Conservation (phyloP, 2,113 vertebrate species). For the Pitta sordida region DNA sequence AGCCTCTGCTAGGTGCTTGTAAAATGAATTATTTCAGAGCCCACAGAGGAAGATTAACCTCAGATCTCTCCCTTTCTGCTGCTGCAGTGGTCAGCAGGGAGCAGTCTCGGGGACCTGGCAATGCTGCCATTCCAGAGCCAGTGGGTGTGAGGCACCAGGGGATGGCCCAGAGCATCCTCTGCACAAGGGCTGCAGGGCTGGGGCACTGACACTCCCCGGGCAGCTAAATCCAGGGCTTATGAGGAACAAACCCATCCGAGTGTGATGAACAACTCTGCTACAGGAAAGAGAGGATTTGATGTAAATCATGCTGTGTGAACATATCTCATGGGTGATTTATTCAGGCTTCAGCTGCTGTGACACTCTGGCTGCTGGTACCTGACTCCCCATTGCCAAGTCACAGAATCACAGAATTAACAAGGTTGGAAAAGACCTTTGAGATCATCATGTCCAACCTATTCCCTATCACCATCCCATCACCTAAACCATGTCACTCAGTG, state of each 20-base stretch:
- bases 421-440: too few species aligned
- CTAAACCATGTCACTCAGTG: too few species aligned
- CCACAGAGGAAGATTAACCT: not conserved
- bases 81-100: rapidly evolving
- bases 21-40: not conserved
- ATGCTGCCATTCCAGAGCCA: rapidly evolving
- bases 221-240: rapidly evolving
- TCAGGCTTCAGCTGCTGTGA: not conserved
- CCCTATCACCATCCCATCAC: too few species aligned
- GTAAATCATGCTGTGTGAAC: rapidly evolving
- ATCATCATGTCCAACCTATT: too few species aligned
- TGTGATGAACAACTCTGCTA: not conserved
- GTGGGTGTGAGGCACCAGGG: rapidly evolving
- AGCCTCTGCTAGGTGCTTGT: not conserved
- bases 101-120: rapidly evolving
- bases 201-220: rapidly evolving
- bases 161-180: rapidly evolving
- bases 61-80: not conserved
- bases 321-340: rapidly evolving
- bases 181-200: rapidly evolving
- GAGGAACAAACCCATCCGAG: rapidly evolving
- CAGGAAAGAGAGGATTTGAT: not conserved
- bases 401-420: too few species aligned
- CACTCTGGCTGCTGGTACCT: not conserved
- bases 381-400: too few species aligned